Evolutionary conservation across 2,797 vertebrate genomes (phyloP).

Genomic region (Onychomys leucogaster): DNA sequence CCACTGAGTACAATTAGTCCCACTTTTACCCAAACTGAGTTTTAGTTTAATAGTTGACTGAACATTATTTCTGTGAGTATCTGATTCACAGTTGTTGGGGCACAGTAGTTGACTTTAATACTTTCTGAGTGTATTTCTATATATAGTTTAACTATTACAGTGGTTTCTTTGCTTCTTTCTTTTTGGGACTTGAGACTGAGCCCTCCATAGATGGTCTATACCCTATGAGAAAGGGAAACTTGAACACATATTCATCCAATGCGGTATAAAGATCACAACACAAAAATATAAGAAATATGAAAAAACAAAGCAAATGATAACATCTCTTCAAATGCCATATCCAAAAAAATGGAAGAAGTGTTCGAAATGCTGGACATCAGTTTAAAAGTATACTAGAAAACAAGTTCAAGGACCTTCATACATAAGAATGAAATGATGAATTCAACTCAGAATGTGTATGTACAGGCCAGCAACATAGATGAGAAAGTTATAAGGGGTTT

Average conservation of each 20-base stretch:
- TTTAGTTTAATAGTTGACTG: neutral
- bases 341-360: neutral
- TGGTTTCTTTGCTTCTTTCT: neutral
- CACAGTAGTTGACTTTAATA: neutral
- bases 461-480: neutral
- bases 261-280: neutral
- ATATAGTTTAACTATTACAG: neutral
- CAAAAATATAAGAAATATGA: neutral
- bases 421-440: neutral
- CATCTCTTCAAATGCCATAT: neutral
- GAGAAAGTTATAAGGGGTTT: neutral
- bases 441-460: neutral
- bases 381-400: neutral
- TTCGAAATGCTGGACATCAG: neutral
- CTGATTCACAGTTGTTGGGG: neutral
- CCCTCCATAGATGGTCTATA: neutral
- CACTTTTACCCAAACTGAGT: neutral
- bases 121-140: neutral
- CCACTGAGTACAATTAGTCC: neutral
- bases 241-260: neutral
- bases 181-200: neutral
- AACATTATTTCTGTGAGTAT: neutral
- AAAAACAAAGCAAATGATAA: neutral
- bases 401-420: neutral
- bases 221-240: neutral